Evolutionary conservation across 2,888 invertebrate species (phyloP).

Genomic region (Temnothorax rugatulus): DNA sequence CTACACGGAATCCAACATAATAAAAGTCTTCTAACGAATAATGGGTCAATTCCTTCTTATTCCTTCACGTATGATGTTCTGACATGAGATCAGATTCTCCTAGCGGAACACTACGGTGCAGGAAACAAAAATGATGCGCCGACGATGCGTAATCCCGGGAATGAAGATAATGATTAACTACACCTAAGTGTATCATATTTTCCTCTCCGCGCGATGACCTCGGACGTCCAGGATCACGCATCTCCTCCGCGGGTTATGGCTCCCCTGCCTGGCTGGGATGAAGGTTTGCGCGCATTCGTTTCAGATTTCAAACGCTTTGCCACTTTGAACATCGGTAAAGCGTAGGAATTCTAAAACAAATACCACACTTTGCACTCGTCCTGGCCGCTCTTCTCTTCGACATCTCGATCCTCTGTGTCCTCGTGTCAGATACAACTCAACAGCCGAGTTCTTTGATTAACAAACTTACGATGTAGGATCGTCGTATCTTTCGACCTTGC

Average conservation of each 20-base stretch:
- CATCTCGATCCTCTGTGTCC: constrained; percentile 12
- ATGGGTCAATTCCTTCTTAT: constrained; percentile 15
- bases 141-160: constrained; percentile 53
- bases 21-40: constrained; percentile 17
- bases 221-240: constrained; percentile 44
- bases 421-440: constrained; percentile 15
- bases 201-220: constrained; percentile 28
- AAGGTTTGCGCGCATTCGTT: constrained; percentile 88
- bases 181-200: constrained; percentile 56
- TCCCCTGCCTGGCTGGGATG: constrained; percentile 64
- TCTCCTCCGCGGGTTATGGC: constrained; percentile 33
- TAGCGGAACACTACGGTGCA: not conserved
- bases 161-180: constrained; percentile 64
- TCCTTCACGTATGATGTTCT: not conserved
- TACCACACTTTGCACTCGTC: constrained; percentile 82
- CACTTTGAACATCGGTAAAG: constrained; percentile 93
- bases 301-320: constrained; percentile 99
- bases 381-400: constrained; percentile 34
- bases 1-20: not conserved
- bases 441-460: constrained; percentile 12
- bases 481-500: not conserved
- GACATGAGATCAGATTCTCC: not conserved
- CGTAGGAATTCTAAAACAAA: constrained; percentile 98
- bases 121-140: constrained; percentile 6
- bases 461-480: not conserved